Evolutionary conservation across 2,888 invertebrate species (phyloP).

Genomic region (Leptothorax acervorum): DNA sequence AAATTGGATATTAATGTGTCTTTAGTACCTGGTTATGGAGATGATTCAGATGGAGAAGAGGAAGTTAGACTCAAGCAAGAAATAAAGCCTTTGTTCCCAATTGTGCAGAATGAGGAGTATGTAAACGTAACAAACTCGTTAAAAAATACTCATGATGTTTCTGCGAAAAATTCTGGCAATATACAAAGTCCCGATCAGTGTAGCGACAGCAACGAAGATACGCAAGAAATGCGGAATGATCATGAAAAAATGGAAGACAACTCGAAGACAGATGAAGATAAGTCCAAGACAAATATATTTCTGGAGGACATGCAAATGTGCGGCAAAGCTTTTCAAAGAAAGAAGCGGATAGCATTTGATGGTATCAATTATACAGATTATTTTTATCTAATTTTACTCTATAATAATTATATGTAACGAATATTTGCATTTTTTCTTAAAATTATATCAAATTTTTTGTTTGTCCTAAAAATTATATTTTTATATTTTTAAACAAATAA

Average conservation of each 20-base stretch:
- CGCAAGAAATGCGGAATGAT: conserved; percentile 38
- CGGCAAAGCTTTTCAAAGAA: conserved; percentile 87
- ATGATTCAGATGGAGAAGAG: conserved; percentile 86
- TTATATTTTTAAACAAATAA: background rate
- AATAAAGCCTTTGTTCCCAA: conserved; percentile 86
- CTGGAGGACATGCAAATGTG: conserved; percentile 81
- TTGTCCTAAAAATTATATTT: background rate
- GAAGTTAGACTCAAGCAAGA: conserved; percentile 74
- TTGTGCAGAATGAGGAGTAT: conserved; percentile 80
- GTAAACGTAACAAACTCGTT: background rate
- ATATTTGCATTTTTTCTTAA: background rate
- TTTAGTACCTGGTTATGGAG: conserved; percentile 87
- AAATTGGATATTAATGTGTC: conserved; percentile 81
- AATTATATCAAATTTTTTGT: background rate
- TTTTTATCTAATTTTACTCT: background rate
- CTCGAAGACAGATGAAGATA: conserved; percentile 63
- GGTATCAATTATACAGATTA: conserved; percentile 66
- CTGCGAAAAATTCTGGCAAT: conserved; percentile 23
- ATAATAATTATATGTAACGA: background rate
- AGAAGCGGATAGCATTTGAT: conserved; percentile 86
- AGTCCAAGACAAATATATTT: conserved; percentile 79
- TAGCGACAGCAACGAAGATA: conserved; percentile 26
- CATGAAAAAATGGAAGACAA: conserved; percentile 52
- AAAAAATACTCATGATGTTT: conserved; percentile 12
- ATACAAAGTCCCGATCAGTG: conserved; percentile 25